Evolutionary conservation across 1,140 invertebrate genomes (phyloP).

Genomic region (Eupristina koningsbergeri): DNA sequence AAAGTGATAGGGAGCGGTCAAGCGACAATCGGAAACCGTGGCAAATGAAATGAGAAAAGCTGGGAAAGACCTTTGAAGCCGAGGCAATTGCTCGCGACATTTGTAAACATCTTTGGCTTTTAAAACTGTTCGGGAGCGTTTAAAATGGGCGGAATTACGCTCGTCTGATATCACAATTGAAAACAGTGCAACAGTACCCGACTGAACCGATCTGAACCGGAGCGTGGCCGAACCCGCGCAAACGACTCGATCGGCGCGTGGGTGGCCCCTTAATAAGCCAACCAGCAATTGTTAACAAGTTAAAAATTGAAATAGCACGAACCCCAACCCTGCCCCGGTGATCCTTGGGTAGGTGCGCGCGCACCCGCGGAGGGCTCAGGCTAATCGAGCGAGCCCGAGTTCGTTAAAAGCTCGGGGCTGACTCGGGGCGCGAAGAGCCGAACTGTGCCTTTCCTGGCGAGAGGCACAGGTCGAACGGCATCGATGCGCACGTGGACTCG

Average conservation of each 20-base stretch:
- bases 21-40: background rate
- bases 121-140: background rate
- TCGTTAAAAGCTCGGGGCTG: constrained; percentile 50
- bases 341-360: background rate
- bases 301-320: constrained; percentile 32
- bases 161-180: background rate
- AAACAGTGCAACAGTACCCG: no score
- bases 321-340: constrained; percentile 16
- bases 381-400: constrained; percentile 49
- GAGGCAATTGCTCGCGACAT: background rate
- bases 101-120: background rate
- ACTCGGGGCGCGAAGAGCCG: constrained; percentile 37
- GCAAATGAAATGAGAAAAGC: background rate
- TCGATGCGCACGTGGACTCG: constrained; percentile 28
- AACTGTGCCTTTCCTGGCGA: constrained; percentile 43
- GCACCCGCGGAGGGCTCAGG: constrained; percentile 23
- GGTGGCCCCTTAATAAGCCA: background rate
- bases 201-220: background rate
- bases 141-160: background rate
- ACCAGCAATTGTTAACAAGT: constrained; percentile 33
- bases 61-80: background rate
- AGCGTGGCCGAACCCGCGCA: background rate
- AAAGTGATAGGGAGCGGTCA: background rate
- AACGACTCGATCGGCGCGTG: constrained; percentile 27
- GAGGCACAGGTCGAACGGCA: constrained; percentile 45